Percentiles rank a stretch among this genome's conserved stretches.
These are phyloP conservation scores for Thalassarche chlororhynchos DNA, from an alignment of 2,113 vertebrate species.

Conservation along the genomic window DNA sequence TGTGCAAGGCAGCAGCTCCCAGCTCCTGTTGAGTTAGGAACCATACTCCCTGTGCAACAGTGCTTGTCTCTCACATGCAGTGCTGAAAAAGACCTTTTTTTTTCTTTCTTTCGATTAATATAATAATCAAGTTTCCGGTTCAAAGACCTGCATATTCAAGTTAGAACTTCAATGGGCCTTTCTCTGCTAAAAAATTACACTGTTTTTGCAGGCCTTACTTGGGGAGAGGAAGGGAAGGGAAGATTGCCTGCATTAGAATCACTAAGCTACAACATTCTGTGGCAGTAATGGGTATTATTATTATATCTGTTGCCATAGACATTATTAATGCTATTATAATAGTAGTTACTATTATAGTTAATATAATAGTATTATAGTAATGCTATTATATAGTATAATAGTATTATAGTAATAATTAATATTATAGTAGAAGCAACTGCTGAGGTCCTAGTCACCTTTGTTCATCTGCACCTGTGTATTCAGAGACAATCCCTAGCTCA, in stretches of 20 bases:
- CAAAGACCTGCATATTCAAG: not conserved
- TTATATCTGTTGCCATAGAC: not conserved
- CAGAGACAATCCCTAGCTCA: not conserved
- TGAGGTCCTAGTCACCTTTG: not conserved
- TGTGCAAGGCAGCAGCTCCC: not conserved
- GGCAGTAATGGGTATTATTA: not conserved
- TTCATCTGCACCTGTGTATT: not conserved
- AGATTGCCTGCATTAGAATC: not conserved
- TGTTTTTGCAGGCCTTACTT: not conserved
- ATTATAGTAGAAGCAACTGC: not conserved
- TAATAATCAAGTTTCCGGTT: not conserved
- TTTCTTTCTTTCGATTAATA: not conserved
- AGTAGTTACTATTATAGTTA: not conserved
- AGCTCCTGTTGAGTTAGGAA: not conserved
- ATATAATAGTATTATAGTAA: constrained; percentile 4
- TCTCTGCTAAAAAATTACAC: not conserved
- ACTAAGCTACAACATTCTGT: not conserved
- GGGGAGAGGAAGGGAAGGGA: not conserved
- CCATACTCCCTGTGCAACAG: not conserved
- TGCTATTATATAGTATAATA: not conserved
- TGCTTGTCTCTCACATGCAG: not conserved
- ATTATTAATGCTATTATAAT: constrained; percentile 8
- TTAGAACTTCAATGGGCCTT: not conserved
- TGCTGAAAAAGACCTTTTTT: not conserved
- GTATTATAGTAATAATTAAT: not conserved